Percentiles rank a stretch among this genome's conserved stretches.
Conservation (phyloP, 1,140 invertebrate genomes). For the Aleiodes sp. region DNA sequence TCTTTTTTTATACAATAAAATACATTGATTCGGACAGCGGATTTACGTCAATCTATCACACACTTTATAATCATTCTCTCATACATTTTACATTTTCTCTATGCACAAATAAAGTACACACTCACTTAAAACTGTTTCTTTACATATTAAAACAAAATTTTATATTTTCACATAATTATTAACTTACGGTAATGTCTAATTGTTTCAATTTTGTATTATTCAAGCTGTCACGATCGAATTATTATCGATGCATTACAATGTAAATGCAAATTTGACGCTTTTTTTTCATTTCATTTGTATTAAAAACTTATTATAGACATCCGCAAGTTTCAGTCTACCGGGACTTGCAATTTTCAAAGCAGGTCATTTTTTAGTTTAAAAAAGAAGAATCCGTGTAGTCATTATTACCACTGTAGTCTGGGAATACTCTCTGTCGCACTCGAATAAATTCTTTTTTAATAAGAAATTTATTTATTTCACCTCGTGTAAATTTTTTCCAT, state of each 20-base stretch:
- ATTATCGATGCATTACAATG: neutral
- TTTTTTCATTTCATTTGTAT: neutral
- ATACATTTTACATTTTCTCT: constrained; percentile 23
- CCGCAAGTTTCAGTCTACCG: constrained; percentile 29
- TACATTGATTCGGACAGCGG: constrained; percentile 54
- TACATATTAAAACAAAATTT: neutral
- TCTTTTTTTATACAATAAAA: constrained; percentile 55
- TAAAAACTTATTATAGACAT: neutral
- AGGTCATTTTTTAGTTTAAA: constrained; percentile 3
- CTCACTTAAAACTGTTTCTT: neutral
- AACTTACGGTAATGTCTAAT: neutral
- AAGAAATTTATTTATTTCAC: neutral
- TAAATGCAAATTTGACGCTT: too few species aligned
- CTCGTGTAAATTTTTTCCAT: too few species aligned
- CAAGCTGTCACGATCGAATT: neutral
- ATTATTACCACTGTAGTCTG: neutral
- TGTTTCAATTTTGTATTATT: neutral
- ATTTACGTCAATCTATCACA: constrained; percentile 13
- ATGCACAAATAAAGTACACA: constrained; percentile 38
- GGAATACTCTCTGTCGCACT: neutral
- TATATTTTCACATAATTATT: neutral
- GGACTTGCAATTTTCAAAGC: constrained; percentile 25
- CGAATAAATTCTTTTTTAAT: neutral
- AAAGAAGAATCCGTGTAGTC: neutral
- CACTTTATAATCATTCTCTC: constrained; percentile 41